These are phyloP conservation scores for Spatulosminthurus flaviceps DNA, from an alignment of 2,888 invertebrate genomes.

Conservation along the genomic window DNA sequence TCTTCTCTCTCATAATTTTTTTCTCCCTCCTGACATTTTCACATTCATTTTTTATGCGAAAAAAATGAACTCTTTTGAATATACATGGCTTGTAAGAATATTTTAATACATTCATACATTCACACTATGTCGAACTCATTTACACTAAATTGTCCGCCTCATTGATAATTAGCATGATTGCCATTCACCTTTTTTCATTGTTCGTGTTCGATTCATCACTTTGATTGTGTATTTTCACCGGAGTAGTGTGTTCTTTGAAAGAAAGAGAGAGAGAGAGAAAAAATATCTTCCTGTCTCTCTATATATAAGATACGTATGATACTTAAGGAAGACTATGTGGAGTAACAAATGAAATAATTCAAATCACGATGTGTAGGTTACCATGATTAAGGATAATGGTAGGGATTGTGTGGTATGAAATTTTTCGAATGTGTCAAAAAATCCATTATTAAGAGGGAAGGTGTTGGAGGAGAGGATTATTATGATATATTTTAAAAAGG, in stretches of 20 bases:
- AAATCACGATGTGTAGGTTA: too few relatives aligned
- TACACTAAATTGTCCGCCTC: slow-evolving; percentile 47
- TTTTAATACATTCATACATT: too few relatives aligned
- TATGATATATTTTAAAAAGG: too few relatives aligned
- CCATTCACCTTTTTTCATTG: slow-evolving; percentile 38
- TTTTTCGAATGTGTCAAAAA: too few relatives aligned
- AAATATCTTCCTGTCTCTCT: too few relatives aligned
- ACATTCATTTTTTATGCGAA: neutral
- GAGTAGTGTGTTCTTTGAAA: neutral
- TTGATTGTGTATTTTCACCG: slow-evolving; percentile 16
- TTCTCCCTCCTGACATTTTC: neutral
- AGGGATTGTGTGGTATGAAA: too few relatives aligned
- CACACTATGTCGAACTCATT: slow-evolving; percentile 35
- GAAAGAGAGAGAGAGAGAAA: too few relatives aligned
- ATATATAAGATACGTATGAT: too few relatives aligned
- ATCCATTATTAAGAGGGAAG: too few relatives aligned
- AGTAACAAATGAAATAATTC: too few relatives aligned
- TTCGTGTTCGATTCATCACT: slow-evolving; percentile 38
- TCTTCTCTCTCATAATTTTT: neutral
- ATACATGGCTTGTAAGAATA: neutral
- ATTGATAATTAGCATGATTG: slow-evolving; percentile 51
- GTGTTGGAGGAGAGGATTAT: too few relatives aligned
- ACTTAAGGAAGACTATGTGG: neutral
- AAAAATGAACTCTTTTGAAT: neutral
- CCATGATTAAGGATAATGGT: too few relatives aligned